A percentile compares a stretch with the other conserved stretches of the same genome.
Conservation (phyloP, 1,140 invertebrate genomes). For the Drosophila nikananu region DNA sequence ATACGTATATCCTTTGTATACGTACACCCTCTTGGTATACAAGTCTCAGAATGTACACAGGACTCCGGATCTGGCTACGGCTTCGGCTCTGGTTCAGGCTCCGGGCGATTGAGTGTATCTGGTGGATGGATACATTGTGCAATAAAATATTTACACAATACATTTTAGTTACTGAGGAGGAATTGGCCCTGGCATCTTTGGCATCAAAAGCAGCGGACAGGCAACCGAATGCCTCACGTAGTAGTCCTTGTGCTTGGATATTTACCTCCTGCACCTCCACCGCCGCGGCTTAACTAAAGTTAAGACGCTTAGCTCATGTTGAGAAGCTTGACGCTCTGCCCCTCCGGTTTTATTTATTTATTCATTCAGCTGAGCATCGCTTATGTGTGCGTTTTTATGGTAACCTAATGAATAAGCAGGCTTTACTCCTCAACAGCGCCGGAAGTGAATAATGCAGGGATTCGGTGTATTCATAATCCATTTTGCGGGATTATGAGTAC, state of each 20-base stretch:
- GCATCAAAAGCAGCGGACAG: slow-evolving; percentile 49
- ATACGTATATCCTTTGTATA: slow-evolving; percentile 9
- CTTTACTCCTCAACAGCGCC: not conserved
- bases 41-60: slow-evolving; percentile 32
- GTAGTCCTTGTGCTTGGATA: slow-evolving; percentile 8
- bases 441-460: slow-evolving; percentile 7
- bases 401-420: slow-evolving; percentile 37
- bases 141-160: slow-evolving; percentile 80
- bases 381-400: slow-evolving; percentile 28
- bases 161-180: slow-evolving; percentile 57
- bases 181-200: slow-evolving; percentile 60
- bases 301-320: slow-evolving; percentile 19
- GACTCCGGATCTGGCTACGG: slow-evolving; percentile 7
- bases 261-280: not conserved
- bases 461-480: slow-evolving; percentile 12
- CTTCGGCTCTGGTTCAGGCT: not conserved
- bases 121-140: slow-evolving; percentile 72
- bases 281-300: slow-evolving; percentile 21
- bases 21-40: slow-evolving; percentile 10
- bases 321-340: slow-evolving; percentile 13
- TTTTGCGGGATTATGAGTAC: slow-evolving; percentile 1
- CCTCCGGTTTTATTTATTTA: slow-evolving; percentile 30
- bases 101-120: slow-evolving; percentile 37
- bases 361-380: slow-evolving; percentile 34
- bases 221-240: slow-evolving; percentile 47